Percentiles rank a stretch among this genome's conserved stretches.
phyloP scores from a whole-genome alignment of 1,140 invertebrate species.

The Bombus cullumanus region DNA sequence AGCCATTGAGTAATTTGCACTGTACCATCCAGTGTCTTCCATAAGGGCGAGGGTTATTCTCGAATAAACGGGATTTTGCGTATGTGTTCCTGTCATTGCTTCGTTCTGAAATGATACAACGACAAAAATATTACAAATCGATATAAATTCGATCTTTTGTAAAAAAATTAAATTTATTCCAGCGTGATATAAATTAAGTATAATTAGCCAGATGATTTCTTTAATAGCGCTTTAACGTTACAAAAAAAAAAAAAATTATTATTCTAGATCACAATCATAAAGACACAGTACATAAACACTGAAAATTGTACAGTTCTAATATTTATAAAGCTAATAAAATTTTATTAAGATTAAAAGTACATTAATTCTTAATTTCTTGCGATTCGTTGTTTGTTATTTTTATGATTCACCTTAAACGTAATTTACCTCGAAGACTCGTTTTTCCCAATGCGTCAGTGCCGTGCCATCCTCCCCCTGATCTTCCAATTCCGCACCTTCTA shows the following conservation, averaged over 20 bases:
- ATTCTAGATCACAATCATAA: too few relatives aligned
- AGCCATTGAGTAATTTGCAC: conserved; percentile 94
- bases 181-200: too few relatives aligned
- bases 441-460: conserved; percentile 99
- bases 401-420: not conserved
- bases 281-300: too few relatives aligned
- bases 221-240: too few relatives aligned
- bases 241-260: too few relatives aligned
- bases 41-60: conserved; percentile 97
- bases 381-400: not conserved
- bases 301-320: too few relatives aligned
- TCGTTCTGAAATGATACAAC: conserved; percentile 90
- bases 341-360: too few relatives aligned
- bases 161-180: not conserved
- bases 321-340: too few relatives aligned
- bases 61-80: conserved; percentile 98
- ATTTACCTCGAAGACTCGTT: conserved; percentile 96
- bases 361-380: not conserved
- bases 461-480: conserved; percentile 99
- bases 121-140: not conserved
- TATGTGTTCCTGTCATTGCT: conserved; percentile 99
- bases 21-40: conserved; percentile 99
- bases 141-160: not conserved
- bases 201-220: too few relatives aligned
- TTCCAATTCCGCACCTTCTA: conserved; percentile 99